Base-by-base conservation (phyloP, 64 coral and sea anemone genomes). In the Montipora capricornis region DNA sequence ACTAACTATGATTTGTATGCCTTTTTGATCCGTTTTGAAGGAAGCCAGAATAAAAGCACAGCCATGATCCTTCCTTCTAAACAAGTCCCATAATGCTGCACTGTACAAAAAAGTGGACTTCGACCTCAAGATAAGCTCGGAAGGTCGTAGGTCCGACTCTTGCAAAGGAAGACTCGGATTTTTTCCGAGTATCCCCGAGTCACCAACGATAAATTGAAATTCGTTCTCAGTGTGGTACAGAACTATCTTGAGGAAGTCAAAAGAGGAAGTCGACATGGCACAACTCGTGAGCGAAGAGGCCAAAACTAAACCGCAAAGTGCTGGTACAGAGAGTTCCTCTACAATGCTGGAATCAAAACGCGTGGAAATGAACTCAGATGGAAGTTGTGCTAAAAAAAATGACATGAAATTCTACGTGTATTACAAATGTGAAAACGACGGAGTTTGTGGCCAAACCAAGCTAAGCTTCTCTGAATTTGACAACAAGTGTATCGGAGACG, bases 361-460 rank as follows among this genome's bases (percentile, higher is more conserved):
- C 6, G 2, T 76, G 13, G 2, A 76, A 20, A n/a, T 57, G 53
- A 8, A 8, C 53, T 57, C 53, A 8, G 12, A 8, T 52, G 14
- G 48, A 76, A 12, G 7, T 46, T 16, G 49, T 13, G 44, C 12
- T 6, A 5, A 19, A 49, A 47, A 19, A 49, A 19, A 19, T 37
- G 15, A n/a, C 44, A 86, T 89, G 76, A n/a, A 89, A 7, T 17
- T 89, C 47, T 89, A 44, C 44, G 87, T 79, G 19, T 70, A 77
- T 22, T 74, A 73, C 12, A 50, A 58, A 47, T 17, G 79, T 64
- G 19, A 68, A 14, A 12, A 75, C 19, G 47, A n/a, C 79, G 53
- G 14, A 20, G 78, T 73, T 58, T 74, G 4, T 5, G 64, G 59
- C 69, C 48, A 26, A 48, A 83, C 52, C 9, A 75, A 61, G 19